Percentiles rank a stretch among this genome's conserved stretches.
phyloP scores from a whole-genome alignment of 1,140 invertebrate genomes.

The Orussus abietinus region DNA sequence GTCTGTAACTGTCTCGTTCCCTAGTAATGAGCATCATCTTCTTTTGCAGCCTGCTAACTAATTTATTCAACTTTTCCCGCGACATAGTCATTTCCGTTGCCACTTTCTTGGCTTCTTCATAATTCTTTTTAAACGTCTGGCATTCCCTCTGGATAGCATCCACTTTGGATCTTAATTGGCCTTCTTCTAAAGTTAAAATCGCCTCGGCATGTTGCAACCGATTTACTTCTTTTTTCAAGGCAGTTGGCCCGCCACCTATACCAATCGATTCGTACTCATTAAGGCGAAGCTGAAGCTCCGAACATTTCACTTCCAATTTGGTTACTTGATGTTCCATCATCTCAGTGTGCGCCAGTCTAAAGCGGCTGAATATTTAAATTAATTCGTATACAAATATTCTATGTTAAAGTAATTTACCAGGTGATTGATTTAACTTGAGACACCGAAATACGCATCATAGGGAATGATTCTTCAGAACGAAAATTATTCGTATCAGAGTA shows the following conservation, averaged over 20 bases:
- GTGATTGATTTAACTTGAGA: no score
- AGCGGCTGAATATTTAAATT: no score
- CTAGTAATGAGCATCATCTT: constrained; percentile 65
- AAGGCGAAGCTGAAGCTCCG: constrained; percentile 35
- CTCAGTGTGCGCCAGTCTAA: constrained; percentile 42
- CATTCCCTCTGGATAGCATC: constrained; percentile 38
- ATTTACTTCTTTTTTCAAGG: constrained; percentile 42
- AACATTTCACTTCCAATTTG: constrained; percentile 27
- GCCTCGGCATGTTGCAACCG: constrained; percentile 45
- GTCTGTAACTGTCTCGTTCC: constrained; percentile 71
- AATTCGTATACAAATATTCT: no score
- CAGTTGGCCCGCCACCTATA: constrained; percentile 33
- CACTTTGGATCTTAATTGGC: constrained; percentile 38
- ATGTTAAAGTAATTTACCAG: no score
- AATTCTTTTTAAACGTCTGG: constrained; percentile 30
- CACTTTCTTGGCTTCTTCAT: constrained; percentile 41
- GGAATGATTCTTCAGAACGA: no score
- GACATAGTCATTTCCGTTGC: constrained; percentile 34
- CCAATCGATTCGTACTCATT: constrained; percentile 44
- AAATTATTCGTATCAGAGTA: no score
- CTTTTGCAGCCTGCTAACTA: constrained; percentile 52
- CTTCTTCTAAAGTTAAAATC: constrained; percentile 40
- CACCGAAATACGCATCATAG: no score
- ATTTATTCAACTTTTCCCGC: constrained; percentile 45
- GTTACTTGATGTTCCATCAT: constrained; percentile 40